phyloP scores from a whole-genome alignment of 2,888 invertebrate genomes.

The Hylaea fasciaria region DNA sequence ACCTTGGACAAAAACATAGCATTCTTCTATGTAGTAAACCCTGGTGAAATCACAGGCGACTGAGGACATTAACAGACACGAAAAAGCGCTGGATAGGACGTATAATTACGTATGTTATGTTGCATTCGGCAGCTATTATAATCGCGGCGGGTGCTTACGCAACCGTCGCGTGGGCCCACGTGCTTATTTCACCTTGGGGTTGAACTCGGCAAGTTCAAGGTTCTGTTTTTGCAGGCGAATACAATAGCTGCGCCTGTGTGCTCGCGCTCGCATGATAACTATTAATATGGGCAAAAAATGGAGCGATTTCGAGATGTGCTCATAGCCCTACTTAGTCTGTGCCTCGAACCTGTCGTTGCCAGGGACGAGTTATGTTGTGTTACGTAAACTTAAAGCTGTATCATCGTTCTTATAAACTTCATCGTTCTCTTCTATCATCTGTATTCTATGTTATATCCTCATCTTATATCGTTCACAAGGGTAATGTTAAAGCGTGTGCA shows the following conservation, averaged over 20 bases:
- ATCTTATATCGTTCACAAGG: too few species aligned
- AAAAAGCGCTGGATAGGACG: neutral
- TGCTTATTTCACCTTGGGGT: conserved; percentile 75
- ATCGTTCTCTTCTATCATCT: too few species aligned
- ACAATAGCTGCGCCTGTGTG: conserved; percentile 64
- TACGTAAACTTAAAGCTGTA: conserved; percentile 8
- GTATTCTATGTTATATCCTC: too few species aligned
- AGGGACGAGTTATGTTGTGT: conserved; percentile 26
- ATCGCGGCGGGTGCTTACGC: conserved; percentile 62
- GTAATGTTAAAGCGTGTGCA: too few species aligned
- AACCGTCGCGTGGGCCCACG: conserved; percentile 69
- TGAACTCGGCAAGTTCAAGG: conserved; percentile 82
- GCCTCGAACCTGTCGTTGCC: conserved; percentile 31
- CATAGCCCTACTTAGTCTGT: conserved; percentile 10
- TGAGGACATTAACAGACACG: too few species aligned
- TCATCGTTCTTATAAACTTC: too few species aligned
- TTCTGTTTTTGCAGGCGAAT: conserved; percentile 77
- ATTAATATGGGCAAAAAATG: conserved; percentile 49
- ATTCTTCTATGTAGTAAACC: too few species aligned
- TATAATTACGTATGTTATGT: neutral
- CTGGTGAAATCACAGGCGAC: too few species aligned
- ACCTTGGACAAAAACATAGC: too few species aligned
- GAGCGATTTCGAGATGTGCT: conserved; percentile 31
- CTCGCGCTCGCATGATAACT: conserved; percentile 51
- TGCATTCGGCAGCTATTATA: conserved; percentile 36